Conservation (phyloP, 2,113 vertebrate species). For the Amblyornis subalaris region DNA sequence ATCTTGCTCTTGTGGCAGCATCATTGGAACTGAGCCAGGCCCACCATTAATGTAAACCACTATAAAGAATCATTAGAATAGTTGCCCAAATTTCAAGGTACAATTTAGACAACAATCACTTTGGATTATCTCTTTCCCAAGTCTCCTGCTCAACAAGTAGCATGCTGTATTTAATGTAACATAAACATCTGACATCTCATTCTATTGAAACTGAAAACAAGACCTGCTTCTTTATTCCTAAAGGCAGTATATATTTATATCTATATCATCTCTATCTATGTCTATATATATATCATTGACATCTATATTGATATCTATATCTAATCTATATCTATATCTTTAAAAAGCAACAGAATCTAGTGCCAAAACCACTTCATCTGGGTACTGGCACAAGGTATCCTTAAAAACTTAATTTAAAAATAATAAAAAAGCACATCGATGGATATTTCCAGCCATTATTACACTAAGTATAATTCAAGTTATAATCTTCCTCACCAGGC, state of each 20-base stretch:
- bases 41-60: background rate
- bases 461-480: background rate
- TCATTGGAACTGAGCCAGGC: background rate
- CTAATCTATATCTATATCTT: background rate
- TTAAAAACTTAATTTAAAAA: conserved; percentile 19
- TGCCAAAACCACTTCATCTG: background rate
- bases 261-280: too few relatives aligned
- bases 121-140: background rate
- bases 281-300: background rate
- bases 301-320: too few relatives aligned
- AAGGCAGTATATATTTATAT: background rate
- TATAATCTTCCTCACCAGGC: background rate
- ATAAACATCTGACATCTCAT: background rate
- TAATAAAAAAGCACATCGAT: background rate
- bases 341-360: background rate
- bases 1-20: background rate
- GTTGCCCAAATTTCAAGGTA: background rate
- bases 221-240: background rate
- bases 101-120: background rate
- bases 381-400: background rate
- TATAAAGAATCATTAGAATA: background rate
- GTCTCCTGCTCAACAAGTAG: background rate
- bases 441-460: conserved; percentile 8
- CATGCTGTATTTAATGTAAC: background rate
- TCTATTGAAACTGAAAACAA: background rate